Conservation (phyloP, 2,113 vertebrate genomes). For the Gnathonemus echidnorhynchus region DNA sequence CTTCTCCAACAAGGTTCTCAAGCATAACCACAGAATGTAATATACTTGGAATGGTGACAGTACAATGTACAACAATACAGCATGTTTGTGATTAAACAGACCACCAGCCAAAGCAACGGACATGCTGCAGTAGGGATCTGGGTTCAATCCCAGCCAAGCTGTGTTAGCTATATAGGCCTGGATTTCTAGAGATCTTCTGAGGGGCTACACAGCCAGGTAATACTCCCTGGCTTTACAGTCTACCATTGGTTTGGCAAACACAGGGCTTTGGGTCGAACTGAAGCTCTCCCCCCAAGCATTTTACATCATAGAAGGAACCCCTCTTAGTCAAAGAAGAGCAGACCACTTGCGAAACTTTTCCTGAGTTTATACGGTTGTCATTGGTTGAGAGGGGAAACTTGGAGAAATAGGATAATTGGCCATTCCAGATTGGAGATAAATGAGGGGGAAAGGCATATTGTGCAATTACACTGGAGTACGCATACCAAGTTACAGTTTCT, state of each 20-base stretch:
- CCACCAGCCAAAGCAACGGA: not conserved
- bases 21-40: not conserved
- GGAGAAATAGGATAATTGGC: not conserved
- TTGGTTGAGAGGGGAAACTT: not conserved
- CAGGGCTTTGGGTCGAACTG: not conserved
- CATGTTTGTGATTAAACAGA: not conserved
- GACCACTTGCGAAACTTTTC: not conserved
- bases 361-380: not conserved
- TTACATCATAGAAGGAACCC: not conserved
- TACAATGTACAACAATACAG: not conserved
- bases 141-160: not conserved
- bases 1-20: not conserved
- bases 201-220: not conserved
- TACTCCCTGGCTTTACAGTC: not conserved
- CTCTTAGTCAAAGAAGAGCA: not conserved
- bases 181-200: not conserved
- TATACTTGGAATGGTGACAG: not conserved
- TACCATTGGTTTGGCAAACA: not conserved
- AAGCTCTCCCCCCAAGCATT: not conserved
- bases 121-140: not conserved
- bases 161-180: not conserved
- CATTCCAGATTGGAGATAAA: not conserved
- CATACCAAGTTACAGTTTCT: not conserved
- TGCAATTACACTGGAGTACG: not conserved
- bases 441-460: not conserved